phyloP scores from a whole-genome alignment of 2,113 vertebrate genomes.

The Alligator mississippiensis region DNA sequence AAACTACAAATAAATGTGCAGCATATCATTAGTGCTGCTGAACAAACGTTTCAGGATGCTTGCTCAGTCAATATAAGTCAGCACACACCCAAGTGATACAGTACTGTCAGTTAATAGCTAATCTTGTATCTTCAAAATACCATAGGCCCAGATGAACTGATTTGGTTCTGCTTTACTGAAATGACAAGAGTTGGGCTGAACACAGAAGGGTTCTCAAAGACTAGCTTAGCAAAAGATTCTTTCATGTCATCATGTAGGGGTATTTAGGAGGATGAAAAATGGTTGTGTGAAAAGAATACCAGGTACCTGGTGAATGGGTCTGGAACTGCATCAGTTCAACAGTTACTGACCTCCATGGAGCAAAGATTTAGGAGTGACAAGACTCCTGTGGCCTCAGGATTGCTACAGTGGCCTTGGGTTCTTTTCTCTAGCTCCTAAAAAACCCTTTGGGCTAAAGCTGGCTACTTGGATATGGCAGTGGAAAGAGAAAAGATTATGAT shows the following conservation, averaged over 20 bases:
- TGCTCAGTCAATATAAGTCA: background rate
- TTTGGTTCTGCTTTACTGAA: background rate
- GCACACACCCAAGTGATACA: background rate
- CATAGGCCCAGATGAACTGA: background rate
- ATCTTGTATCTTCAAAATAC: background rate
- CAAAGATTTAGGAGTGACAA: background rate
- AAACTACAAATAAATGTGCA: background rate
- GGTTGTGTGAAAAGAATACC: background rate
- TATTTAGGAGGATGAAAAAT: background rate
- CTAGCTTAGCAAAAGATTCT: background rate
- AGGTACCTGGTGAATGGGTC: background rate
- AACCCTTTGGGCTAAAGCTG: background rate
- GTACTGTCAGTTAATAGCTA: background rate
- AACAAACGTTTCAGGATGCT: accelerated
- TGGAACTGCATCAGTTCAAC: background rate
- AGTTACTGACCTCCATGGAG: background rate
- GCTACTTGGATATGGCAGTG: background rate
- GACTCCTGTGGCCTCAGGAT: background rate
- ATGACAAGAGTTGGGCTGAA: background rate
- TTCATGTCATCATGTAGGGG: background rate
- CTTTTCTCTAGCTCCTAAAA: background rate
- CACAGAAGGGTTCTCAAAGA: background rate
- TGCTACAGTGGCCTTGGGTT: background rate
- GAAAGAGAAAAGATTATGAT: conserved; percentile 7
- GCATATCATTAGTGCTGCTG: background rate